These are phyloP conservation scores for Crypturellus tataupa DNA, from an alignment of 2,797 vertebrate species.

Conservation along the genomic window DNA sequence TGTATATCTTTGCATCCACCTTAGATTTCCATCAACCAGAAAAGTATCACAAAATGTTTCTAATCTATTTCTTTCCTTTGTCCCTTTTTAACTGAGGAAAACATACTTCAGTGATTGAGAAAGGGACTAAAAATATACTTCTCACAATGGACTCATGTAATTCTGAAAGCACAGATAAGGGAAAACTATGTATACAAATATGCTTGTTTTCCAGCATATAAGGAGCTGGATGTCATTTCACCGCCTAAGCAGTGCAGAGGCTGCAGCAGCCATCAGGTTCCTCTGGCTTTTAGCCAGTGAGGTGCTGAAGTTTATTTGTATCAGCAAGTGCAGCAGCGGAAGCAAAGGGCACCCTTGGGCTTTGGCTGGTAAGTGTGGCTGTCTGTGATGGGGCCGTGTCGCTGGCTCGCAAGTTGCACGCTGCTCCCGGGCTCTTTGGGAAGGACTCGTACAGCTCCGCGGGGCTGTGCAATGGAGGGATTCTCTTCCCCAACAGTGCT, in stretches of 20 bases:
- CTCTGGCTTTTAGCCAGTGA: slow-evolving; percentile 29
- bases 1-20: neutral
- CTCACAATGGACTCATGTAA: neutral
- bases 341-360: slow-evolving; percentile 14
- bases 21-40: neutral
- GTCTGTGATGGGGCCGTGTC: neutral
- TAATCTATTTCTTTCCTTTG: neutral
- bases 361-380: slow-evolving; percentile 6
- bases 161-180: neutral
- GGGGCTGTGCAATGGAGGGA: neutral
- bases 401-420: neutral
- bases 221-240: neutral
- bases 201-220: neutral
- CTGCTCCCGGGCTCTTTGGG: slow-evolving; percentile 5
- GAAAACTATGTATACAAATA: neutral
- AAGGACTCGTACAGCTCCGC: accelerated
- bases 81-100: neutral
- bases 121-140: neutral
- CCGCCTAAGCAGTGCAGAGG: neutral
- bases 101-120: neutral
- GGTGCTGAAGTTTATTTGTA: slow-evolving; percentile 42
- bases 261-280: neutral
- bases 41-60: neutral
- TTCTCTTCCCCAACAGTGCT: neutral
- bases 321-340: neutral